A percentile compares a stretch with the other conserved stretches of the same genome.
These are phyloP conservation scores for Leucoptera coffeella DNA, from an alignment of 2,888 invertebrate species.

Conservation along the genomic window DNA sequence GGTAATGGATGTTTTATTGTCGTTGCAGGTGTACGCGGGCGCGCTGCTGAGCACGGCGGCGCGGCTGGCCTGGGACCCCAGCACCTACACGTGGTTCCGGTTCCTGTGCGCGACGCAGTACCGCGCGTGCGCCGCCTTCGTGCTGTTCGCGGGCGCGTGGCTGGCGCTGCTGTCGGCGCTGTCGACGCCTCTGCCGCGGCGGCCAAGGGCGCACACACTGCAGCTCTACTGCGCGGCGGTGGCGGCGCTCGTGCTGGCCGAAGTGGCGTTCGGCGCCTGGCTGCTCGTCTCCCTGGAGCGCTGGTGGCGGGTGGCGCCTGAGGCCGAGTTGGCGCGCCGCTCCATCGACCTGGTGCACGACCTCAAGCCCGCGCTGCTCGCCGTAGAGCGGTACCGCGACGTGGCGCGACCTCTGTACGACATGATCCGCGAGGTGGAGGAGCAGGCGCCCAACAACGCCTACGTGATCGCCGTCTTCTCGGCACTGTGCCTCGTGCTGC, in stretches of 20 bases:
- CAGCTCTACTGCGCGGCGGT: conserved; percentile 34
- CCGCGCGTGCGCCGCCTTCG: conserved; percentile 36
- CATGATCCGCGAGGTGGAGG: conserved; percentile 44
- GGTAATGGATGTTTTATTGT: too few species aligned
- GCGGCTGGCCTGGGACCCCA: conserved; percentile 45
- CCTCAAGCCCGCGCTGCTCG: conserved; percentile 39
- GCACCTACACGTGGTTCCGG: conserved; percentile 45
- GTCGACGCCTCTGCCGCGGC: conserved; percentile 13
- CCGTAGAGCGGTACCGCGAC: conserved; percentile 32
- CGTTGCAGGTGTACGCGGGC: conserved; percentile 42
- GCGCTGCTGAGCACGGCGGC: conserved; percentile 46
- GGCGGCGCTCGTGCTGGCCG: conserved; percentile 26
- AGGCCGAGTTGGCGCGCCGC: conserved; percentile 38
- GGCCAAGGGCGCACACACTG: too few species aligned
- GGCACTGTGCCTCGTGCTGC: conserved; percentile 21
- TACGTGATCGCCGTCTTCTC: conserved; percentile 31
- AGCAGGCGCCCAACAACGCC: conserved; percentile 39
- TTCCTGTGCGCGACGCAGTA: conserved; percentile 44
- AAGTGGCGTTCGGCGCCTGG: conserved; percentile 42
- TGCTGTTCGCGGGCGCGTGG: conserved; percentile 33
- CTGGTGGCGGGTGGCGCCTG: conserved; percentile 37
- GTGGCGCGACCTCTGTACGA: conserved; percentile 30
- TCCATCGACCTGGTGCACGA: conserved; percentile 38
- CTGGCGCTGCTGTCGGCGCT: conserved; percentile 36
- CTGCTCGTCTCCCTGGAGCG: conserved; percentile 33